Evolutionary conservation across 64 coral and sea anemone species (phyloP).

Genomic region (Montipora cactus): DNA sequence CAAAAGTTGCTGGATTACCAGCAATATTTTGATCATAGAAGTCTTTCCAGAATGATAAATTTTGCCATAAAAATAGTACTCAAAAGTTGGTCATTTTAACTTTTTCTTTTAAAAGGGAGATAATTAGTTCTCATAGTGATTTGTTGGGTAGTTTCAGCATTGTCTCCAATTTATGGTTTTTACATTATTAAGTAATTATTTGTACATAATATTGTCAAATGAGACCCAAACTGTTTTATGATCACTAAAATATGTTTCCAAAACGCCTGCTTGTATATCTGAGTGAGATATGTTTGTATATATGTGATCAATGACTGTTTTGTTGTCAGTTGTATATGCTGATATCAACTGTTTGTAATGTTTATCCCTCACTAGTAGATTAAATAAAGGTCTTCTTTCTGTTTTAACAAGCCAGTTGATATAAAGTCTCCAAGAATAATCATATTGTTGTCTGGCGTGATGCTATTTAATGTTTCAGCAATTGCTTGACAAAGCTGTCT

Average conservation of each 20-base stretch:
- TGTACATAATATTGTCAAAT: too few relatives aligned
- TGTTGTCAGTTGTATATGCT: constrained; percentile 9
- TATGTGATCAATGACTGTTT: background rate
- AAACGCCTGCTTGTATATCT: background rate
- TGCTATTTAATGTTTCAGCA: background rate
- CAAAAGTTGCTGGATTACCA: too few relatives aligned
- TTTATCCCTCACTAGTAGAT: background rate
- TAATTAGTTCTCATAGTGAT: too few relatives aligned
- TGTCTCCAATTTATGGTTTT: too few relatives aligned
- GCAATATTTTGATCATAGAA: too few relatives aligned
- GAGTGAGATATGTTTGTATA: constrained; percentile 20
- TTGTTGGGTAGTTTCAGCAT: too few relatives aligned
- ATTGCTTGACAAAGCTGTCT: constrained; percentile 20
- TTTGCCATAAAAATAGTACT: too few relatives aligned
- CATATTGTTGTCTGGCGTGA: background rate
- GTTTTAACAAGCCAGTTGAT: constrained; percentile 34
- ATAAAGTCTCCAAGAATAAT: constrained; percentile 47
- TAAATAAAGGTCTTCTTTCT: background rate
- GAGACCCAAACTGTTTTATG: background rate
- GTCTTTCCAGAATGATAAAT: too few relatives aligned
- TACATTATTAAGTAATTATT: too few relatives aligned
- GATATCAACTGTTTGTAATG: background rate
- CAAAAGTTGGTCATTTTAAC: too few relatives aligned
- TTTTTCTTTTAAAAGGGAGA: too few relatives aligned
- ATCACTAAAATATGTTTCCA: background rate